A percentile compares a stretch with the other conserved stretches of the same genome.
These are phyloP conservation scores for Cosmia pyralina DNA, from an alignment of 2,888 invertebrate genomes.

Conservation along the genomic window DNA sequence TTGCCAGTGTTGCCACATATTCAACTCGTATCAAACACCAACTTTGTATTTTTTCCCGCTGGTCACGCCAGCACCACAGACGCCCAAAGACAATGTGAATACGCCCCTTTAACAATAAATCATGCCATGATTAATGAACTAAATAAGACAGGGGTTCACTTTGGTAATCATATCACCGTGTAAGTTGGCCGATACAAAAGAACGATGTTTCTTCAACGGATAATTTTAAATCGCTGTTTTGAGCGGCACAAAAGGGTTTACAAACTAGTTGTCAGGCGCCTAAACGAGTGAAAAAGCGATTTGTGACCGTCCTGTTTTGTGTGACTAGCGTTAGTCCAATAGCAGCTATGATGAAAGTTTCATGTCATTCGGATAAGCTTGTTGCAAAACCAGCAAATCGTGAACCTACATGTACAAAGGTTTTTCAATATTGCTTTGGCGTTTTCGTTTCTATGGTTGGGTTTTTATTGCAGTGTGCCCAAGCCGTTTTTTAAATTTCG, in stretches of 20 bases:
- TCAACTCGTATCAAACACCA: slow-evolving; percentile 48
- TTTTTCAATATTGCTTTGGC: slow-evolving; percentile 27
- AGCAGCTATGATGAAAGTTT: slow-evolving; percentile 33
- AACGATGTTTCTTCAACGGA: slow-evolving; percentile 59
- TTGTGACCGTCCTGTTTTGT: slow-evolving; percentile 34
- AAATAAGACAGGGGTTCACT: slow-evolving; percentile 71
- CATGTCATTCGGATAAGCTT: slow-evolving; percentile 22
- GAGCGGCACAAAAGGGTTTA: slow-evolving; percentile 35
- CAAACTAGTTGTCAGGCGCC: slow-evolving; percentile 43
- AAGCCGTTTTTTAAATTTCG: neutral
- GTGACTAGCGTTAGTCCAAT: slow-evolving; percentile 15
- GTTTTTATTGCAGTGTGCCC: slow-evolving; percentile 9
- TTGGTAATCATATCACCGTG: slow-evolving; percentile 70
- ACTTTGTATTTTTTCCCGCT: slow-evolving; percentile 56
- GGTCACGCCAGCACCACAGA: slow-evolving; percentile 57
- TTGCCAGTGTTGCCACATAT: slow-evolving; percentile 51
- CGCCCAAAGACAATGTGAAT: slow-evolving; percentile 68
- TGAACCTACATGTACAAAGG: slow-evolving; percentile 15
- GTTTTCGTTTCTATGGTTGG: neutral
- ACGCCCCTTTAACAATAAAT: slow-evolving; percentile 83
- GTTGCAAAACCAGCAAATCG: slow-evolving; percentile 20
- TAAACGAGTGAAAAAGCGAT: slow-evolving; percentile 39
- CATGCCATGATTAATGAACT: slow-evolving; percentile 86
- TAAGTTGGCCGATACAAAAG: slow-evolving; percentile 62
- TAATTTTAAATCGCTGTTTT: slow-evolving; percentile 51